Evolutionary conservation across 2,888 invertebrate genomes (phyloP), one percentile per base, ranked within the genome.

Genomic region (Drosophila kanekoi): DNA sequence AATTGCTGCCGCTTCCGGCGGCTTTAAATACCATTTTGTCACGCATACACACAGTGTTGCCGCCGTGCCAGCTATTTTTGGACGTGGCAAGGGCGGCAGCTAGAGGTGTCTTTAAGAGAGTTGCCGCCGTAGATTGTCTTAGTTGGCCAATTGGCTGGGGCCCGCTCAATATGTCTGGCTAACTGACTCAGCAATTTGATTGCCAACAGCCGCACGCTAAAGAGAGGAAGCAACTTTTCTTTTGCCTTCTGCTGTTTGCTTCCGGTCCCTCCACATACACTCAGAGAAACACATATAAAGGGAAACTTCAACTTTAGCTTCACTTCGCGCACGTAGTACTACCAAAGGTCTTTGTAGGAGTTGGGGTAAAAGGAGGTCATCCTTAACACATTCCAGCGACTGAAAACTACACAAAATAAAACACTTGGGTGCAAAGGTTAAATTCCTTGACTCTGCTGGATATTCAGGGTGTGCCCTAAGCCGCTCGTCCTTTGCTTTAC

Each of bases 1-100:
- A 91, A 91, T 91, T 91, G 91, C 90, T 90, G 89, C 87, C 89
- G 89, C 91, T 91, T 91, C 91, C 91, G 91, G 90, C 80, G 81
- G 87, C 85, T 90, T 89, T 91, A 92, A 91, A 91, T 92, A 88
- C 90, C 88, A 84, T 82, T 77, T 87, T 91, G 92, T 92, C 91
- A 91, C 91, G 91, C 91, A 91, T 90, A 83, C 84, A 83, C 84
- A 83, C 79, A 75, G 80, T 68, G 79, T 79, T 83, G 79, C 75
- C 59, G 20, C 16, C 38, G 20, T 28, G 54, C 72, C 74, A 51
- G 51, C 74, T 73, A 61, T 76, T 76, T 72, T 62, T 51, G 70
- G 40, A 38, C 51, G 54, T 37, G 10, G 35, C 38, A 18, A 16
- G 18, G 53, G 16, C 48, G 16, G 32, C 41, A 10, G 41, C 33